Conservation (phyloP, 2,113 vertebrate genomes). For the Grammomys dolichurus region DNA sequence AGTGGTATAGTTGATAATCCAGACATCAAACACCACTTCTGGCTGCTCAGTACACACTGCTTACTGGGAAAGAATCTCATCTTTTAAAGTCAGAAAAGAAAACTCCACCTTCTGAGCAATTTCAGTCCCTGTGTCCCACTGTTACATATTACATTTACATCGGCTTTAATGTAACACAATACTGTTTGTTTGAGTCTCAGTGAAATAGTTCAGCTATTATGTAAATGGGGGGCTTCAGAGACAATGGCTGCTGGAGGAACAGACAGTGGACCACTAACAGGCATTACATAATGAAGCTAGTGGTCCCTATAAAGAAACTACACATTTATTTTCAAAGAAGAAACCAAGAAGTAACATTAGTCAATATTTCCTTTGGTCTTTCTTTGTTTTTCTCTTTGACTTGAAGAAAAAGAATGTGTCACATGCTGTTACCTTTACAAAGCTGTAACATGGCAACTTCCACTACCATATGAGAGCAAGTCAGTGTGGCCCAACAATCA, state of each 20-base stretch:
- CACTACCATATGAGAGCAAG: slow-evolving; percentile 8
- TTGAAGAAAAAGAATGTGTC: slow-evolving; percentile 27
- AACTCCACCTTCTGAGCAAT: slow-evolving; percentile 30
- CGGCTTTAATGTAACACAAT: slow-evolving; percentile 20
- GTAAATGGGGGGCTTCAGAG: slow-evolving; percentile 3
- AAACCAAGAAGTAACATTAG: slow-evolving; percentile 11
- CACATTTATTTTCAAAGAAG: not conserved
- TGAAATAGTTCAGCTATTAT: slow-evolving; percentile 35
- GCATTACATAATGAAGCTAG: not conserved
- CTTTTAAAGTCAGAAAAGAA: not conserved
- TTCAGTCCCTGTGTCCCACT: slow-evolving; percentile 1
- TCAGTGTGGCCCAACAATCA: not conserved
- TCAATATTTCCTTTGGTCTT: not conserved
- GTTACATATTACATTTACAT: slow-evolving; percentile 31
- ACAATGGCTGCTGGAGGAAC: slow-evolving; percentile 28
- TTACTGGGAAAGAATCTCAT: not conserved
- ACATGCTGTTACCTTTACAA: not conserved
- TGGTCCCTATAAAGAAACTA: not conserved
- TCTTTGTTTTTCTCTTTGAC: slow-evolving; percentile 12
- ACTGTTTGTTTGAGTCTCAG: slow-evolving; percentile 1
- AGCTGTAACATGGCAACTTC: not conserved
- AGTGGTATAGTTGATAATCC: not conserved
- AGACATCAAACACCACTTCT: not conserved
- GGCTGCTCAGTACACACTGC: not conserved
- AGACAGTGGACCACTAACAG: not conserved